These are phyloP conservation scores for Eupithecia subumbrata DNA, from an alignment of 2,888 invertebrate genomes.

Conservation along the genomic window DNA sequence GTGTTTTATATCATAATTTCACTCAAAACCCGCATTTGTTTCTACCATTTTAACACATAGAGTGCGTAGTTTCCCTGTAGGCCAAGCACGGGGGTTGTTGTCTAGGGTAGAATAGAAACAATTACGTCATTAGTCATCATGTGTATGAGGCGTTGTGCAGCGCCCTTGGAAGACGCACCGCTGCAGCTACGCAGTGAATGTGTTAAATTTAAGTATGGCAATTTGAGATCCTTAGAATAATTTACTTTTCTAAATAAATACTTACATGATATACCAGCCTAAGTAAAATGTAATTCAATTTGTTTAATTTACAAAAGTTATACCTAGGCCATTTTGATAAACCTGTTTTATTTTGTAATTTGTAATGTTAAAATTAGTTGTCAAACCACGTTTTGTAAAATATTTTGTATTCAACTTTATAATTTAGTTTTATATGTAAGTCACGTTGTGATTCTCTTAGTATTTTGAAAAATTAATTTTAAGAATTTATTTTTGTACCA, in stretches of 20 bases:
- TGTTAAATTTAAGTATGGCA: neutral
- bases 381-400: constrained; percentile 46
- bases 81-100: no score
- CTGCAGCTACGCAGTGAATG: no score
- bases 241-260: neutral
- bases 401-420: constrained; percentile 45
- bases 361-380: neutral
- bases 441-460: constrained; percentile 78
- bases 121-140: no score
- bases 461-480: constrained; percentile 57
- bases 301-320: neutral
- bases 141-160: no score
- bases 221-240: neutral
- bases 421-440: constrained; percentile 60
- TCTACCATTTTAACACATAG: no score
- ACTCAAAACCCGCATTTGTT: neutral
- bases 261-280: neutral
- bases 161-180: no score
- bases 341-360: neutral
- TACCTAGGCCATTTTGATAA: constrained; percentile 2
- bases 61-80: no score
- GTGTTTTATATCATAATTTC: neutral
- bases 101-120: no score
- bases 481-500: constrained; percentile 78
- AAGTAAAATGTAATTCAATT: neutral